phyloP scores from a whole-genome alignment of 2,888 invertebrate genomes.

The Pristionchus maxplancki region DNA sequence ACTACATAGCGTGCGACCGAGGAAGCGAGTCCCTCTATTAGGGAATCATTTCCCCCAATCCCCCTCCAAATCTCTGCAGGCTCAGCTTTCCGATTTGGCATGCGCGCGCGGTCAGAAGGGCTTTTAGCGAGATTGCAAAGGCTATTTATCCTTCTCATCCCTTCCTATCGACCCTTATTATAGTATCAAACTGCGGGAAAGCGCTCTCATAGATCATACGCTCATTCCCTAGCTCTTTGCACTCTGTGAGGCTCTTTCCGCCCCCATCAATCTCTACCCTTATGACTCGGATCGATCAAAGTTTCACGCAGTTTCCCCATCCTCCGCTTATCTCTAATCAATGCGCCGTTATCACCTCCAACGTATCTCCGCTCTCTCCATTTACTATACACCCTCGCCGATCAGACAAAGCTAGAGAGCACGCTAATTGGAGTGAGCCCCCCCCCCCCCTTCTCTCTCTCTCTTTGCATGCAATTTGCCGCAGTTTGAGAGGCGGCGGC shows the following conservation, averaged over 20 bases:
- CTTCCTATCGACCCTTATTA: too few relatives aligned
- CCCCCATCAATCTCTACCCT: neutral
- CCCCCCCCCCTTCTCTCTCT: too few relatives aligned
- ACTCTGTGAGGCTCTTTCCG: neutral
- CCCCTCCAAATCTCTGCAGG: neutral
- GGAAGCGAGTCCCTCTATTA: too few relatives aligned
- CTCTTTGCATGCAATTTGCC: neutral
- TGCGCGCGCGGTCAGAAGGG: neutral
- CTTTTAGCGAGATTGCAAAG: conserved; percentile 1
- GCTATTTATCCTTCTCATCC: neutral
- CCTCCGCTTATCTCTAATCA: conserved; percentile 17
- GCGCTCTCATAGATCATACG: too few relatives aligned
- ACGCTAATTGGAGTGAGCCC: neutral
- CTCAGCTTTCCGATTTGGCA: neutral
- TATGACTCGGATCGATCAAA: conserved; percentile 8
- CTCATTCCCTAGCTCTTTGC: neutral
- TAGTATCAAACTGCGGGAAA: too few relatives aligned
- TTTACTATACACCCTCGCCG: neutral
- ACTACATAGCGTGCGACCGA: too few relatives aligned
- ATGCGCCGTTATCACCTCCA: neutral
- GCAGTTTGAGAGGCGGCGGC: neutral
- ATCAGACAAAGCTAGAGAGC: neutral
- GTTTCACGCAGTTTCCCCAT: too few relatives aligned
- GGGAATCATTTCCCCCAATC: neutral
- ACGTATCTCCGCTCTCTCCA: neutral